Evolutionary conservation across 2,888 invertebrate genomes (phyloP), one percentile per base, ranked within the genome.

Genomic region (Elaeidobius kamerunicus): DNA sequence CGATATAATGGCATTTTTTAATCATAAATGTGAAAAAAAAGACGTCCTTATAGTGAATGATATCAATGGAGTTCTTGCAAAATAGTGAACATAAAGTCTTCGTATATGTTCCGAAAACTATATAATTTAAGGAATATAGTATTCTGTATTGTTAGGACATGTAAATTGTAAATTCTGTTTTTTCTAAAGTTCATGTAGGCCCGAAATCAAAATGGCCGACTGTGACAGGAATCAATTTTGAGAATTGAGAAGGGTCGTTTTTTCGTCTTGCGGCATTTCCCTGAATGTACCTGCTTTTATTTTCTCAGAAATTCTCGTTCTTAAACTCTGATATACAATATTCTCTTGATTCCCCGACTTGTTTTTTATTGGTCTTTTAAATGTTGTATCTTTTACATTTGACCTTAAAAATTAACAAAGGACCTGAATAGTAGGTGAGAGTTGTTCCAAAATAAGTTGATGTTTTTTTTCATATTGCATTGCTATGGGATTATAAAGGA

Each of bases 121-220:
- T n/a, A n/a, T n/a, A n/a, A n/a, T n/a, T n/a, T n/a, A n/a, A n/a
- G n/a, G n/a, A n/a, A n/a, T n/a, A n/a, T n/a, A n/a, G n/a, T n/a
- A n/a, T n/a, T n/a, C n/a, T n/a, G n/a, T n/a, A n/a, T n/a, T n/a
- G n/a, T n/a, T n/a, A n/a, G n/a, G n/a, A n/a, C n/a, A n/a, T n/a
- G n/a, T n/a, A n/a, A n/a, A n/a, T n/a, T n/a, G n/a, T n/a, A n/a
- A n/a, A n/a, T n/a, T n/a, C n/a, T n/a, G n/a, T 14, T 40, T 30
- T 32, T 39, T 18, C 39, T 40, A 34, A 40, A 23, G 28, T 32
- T 27, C 20, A 23, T 28, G 18, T 38, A 28, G 43, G 23, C 18
- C 28, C 39, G 23, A 42, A 47, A 55, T 55, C 73, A 73, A 73
- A 72, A 73, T 73, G 73, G 73, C 72, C 71, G 72, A 72, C 71